Evolutionary conservation across 2,888 invertebrate species (phyloP).

Genomic region (Coenonympha glycerion): DNA sequence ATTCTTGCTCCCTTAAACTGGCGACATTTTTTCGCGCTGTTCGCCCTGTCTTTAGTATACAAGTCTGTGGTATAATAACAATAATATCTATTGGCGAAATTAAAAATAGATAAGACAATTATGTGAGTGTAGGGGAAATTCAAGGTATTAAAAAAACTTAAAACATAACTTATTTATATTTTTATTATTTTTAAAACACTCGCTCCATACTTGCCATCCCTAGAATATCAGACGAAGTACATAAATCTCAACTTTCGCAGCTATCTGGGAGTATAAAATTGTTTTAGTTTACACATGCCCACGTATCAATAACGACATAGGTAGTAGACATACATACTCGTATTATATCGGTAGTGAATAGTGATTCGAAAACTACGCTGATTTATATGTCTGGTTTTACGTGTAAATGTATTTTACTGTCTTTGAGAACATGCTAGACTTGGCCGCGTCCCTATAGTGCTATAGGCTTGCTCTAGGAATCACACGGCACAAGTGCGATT

Average conservation of each 20-base stretch:
- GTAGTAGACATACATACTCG: too few relatives aligned
- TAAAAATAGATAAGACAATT: too few relatives aligned
- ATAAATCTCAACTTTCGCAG: constrained; percentile 67
- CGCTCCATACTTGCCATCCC: constrained; percentile 11
- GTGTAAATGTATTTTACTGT: constrained; percentile 29
- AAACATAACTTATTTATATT: too few relatives aligned
- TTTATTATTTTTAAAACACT: not conserved
- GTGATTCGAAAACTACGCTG: constrained; percentile 55
- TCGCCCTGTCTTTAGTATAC: too few relatives aligned
- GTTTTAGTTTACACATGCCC: constrained; percentile 50
- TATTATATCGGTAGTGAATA: constrained; percentile 51
- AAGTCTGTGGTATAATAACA: too few relatives aligned
- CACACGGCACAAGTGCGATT: constrained; percentile 9
- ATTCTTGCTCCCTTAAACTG: too few relatives aligned
- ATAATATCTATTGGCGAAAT: too few relatives aligned
- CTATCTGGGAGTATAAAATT: constrained; percentile 58
- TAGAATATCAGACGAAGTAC: constrained; percentile 24
- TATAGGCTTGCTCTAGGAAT: constrained; percentile 10
- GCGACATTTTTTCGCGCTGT: too few relatives aligned
- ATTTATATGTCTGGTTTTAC: constrained; percentile 59
- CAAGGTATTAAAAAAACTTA: too few relatives aligned
- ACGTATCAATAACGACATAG: constrained; percentile 47
- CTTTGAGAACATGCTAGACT: constrained; percentile 16
- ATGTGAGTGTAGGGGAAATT: too few relatives aligned
- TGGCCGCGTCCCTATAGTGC: constrained; percentile 16